Conservation (phyloP, 2,888 invertebrate genomes). For the Proisotoma minuta region DNA sequence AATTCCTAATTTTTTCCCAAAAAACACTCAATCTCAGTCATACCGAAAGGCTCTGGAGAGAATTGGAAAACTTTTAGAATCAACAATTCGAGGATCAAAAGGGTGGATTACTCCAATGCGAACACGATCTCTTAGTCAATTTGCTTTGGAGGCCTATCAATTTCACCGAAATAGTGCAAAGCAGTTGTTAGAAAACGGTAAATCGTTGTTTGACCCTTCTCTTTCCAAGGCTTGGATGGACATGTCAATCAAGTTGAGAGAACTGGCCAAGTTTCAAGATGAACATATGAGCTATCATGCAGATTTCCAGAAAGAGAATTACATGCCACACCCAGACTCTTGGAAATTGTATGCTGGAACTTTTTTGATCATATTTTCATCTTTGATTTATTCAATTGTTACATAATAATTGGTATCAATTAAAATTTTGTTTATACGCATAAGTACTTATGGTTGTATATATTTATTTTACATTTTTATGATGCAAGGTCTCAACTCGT, state of each 20-base stretch:
- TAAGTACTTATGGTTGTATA: too few relatives aligned
- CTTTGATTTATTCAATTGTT: constrained; percentile 10
- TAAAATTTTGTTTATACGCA: too few relatives aligned
- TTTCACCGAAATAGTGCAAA: background rate
- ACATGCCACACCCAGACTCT: constrained; percentile 20
- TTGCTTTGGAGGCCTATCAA: constrained; percentile 4
- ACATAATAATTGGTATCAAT: too few relatives aligned
- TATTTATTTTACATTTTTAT: too few relatives aligned
- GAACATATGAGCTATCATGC: constrained; percentile 16
- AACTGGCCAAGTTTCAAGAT: constrained; percentile 19
- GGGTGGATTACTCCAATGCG: constrained; percentile 1
- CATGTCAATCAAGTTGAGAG: constrained; percentile 7
- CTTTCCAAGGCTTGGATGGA: constrained; percentile 10
- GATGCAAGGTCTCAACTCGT: too few relatives aligned
- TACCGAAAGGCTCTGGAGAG: background rate
- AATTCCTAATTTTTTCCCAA: constrained; percentile 7
- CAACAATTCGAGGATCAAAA: background rate
- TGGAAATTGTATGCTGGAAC: constrained; percentile 18
- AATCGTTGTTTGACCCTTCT: background rate
- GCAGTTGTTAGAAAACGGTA: background rate
- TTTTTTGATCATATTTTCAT: constrained; percentile 6
- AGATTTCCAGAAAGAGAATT: constrained; percentile 30
- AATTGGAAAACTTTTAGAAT: background rate
- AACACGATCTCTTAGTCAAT: background rate
- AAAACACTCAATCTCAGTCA: background rate